Percentiles rank a stretch among this genome's conserved stretches.
phyloP scores from a whole-genome alignment of 2,888 invertebrate genomes.

The Epinotia bilunana region DNA sequence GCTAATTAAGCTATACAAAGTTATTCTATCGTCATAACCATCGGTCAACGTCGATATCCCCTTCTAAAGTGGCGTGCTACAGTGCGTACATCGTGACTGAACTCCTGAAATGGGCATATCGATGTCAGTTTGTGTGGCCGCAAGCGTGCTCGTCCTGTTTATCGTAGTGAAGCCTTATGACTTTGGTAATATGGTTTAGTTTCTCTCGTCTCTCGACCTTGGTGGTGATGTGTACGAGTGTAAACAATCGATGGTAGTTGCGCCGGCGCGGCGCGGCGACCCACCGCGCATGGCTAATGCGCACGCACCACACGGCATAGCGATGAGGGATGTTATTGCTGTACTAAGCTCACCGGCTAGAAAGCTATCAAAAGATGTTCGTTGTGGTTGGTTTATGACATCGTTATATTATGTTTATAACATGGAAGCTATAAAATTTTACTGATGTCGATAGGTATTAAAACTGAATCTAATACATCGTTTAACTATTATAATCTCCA shows the following conservation, averaged over 20 bases:
- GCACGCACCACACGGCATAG: slow-evolving; percentile 70
- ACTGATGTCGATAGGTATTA: slow-evolving; percentile 5
- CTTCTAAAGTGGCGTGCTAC: slow-evolving; percentile 69
- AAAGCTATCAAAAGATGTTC: slow-evolving; percentile 71
- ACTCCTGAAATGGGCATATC: slow-evolving; percentile 78
- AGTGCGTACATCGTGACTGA: slow-evolving; percentile 77
- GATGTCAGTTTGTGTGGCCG: slow-evolving; percentile 69
- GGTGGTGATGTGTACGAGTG: slow-evolving; percentile 63
- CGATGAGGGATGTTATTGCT: slow-evolving; percentile 69
- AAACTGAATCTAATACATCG: slow-evolving; percentile 1
- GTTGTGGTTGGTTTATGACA: slow-evolving; percentile 58
- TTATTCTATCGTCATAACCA: slow-evolving; percentile 82
- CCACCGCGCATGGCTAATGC: slow-evolving; percentile 77
- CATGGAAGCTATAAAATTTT: slow-evolving; percentile 6
- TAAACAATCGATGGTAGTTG: slow-evolving; percentile 76
- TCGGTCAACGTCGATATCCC: slow-evolving; percentile 78
- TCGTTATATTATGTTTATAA: slow-evolving; percentile 22
- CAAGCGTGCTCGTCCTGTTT: slow-evolving; percentile 48
- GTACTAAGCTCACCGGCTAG: slow-evolving; percentile 65
- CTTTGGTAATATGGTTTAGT: slow-evolving; percentile 60
- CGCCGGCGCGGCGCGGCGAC: slow-evolving; percentile 62
- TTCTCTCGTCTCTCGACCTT: slow-evolving; percentile 61
- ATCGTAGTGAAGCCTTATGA: slow-evolving; percentile 54
- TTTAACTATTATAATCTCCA: background rate
- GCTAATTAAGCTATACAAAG: slow-evolving; percentile 81